Percentiles rank a stretch among this genome's conserved stretches.
These are phyloP conservation scores for Neoitamus cyanurus DNA, from an alignment of 2,888 invertebrate species.

Conservation along the genomic window DNA sequence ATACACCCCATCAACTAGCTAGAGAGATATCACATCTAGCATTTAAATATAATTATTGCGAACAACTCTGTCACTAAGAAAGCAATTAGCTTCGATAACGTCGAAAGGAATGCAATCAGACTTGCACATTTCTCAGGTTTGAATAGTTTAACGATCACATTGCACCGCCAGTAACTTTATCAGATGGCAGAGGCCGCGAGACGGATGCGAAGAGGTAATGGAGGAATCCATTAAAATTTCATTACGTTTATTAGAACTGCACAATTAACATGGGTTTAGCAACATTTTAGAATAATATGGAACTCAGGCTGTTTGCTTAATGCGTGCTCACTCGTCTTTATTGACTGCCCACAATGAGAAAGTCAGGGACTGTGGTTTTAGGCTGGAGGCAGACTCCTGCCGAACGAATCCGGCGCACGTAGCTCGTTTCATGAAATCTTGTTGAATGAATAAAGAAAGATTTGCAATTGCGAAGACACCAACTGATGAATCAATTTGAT, in stretches of 20 bases:
- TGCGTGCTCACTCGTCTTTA: not conserved
- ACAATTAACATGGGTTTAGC: not conserved
- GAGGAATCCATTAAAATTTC: not conserved
- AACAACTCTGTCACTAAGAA: not conserved
- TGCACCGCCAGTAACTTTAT: not conserved
- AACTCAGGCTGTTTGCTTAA: not conserved
- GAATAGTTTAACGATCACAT: not conserved
- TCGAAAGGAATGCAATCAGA: not conserved
- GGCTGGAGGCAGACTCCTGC: not conserved
- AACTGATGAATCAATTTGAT: slow-evolving; percentile 36
- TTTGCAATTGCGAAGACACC: slow-evolving; percentile 4
- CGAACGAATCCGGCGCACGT: slow-evolving; percentile 6
- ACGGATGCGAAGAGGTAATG: not conserved
- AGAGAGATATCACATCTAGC: not conserved
- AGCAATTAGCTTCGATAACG: not conserved
- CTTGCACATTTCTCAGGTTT: too few species aligned
- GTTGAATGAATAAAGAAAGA: slow-evolving; percentile 16
- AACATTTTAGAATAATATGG: not conserved
- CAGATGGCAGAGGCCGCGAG: not conserved
- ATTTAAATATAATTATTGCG: not conserved
- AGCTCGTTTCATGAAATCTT: slow-evolving; percentile 15
- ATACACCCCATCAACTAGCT: not conserved
- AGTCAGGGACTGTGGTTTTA: not conserved
- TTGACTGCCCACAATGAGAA: not conserved
- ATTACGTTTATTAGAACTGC: not conserved